Evolutionary conservation across 2,113 vertebrate species (phyloP), one percentile per base, ranked within the genome.

Genomic region (Thinocorus orbignyianus): DNA sequence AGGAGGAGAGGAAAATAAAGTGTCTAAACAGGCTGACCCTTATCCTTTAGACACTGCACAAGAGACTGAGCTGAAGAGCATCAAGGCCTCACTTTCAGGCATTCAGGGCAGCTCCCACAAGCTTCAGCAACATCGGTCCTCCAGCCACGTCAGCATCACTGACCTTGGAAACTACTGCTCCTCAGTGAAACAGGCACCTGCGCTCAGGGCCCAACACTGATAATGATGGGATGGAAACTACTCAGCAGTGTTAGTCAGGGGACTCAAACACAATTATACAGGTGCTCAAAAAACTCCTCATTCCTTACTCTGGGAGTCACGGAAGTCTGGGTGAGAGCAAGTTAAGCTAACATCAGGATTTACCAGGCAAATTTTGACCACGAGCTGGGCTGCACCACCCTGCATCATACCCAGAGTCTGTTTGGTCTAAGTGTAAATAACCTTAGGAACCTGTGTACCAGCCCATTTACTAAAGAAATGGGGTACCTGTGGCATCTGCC

Each of bases 221-320:
- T 3, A 68, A 18, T 1, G 4, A 10, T 52, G 55, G 30, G 18
- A 35, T 62, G 31, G 72, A 72, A 77, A 37, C 3, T 26, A 5
- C 1, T 0, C 1, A 3, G 39, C 1, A 0, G n/a, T 19, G 6
- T 33, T n/a, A 51, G 12, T 16, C 26, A 35, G 12, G 24, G 35
- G 33, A 39, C 22, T 61, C 31, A 39, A 39, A 57, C 10, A 17
- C 11, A 28, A 17, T 8, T 41, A 13, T 3, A n/a, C n/a, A 17
- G 37, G 17, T 11, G 7, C 12, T 37, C 4, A 5, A 48, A 69
- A 49, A 25, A 6, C 17, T 46, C 19, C 42, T 73, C 15, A 10
- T 73, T 71, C 61, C 24, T 84, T 89, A 13, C 31, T 17, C 46
- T 33, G 9, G 24, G 42, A 81, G 42, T 54, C 57, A 49, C 54